Conservation (phyloP, 2,113 vertebrate species). For the Rhegmatorhina hoffmannsi region DNA sequence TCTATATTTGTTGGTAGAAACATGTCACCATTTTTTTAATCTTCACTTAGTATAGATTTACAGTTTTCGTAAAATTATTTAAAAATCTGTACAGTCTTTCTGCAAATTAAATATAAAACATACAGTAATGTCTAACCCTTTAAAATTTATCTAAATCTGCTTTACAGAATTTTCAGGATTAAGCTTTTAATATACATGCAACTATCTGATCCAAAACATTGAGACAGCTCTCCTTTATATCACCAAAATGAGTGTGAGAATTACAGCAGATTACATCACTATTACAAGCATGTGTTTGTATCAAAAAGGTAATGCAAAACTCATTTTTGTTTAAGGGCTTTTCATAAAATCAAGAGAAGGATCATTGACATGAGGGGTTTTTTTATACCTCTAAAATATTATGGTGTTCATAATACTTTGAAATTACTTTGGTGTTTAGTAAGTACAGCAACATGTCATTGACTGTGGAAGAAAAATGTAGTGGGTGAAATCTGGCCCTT, state of each 20-base stretch:
- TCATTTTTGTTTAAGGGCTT: not conserved
- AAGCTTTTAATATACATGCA: not conserved
- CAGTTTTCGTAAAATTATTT: not conserved
- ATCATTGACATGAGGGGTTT: accelerated
- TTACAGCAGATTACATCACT: not conserved
- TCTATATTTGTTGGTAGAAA: not conserved
- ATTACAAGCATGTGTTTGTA: not conserved
- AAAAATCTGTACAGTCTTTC: not conserved
- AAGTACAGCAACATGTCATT: not conserved
- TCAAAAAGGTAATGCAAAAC: not conserved
- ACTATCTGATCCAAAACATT: not conserved
- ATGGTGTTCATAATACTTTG: not conserved
- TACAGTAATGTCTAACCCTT: not conserved
- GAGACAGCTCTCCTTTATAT: not conserved
- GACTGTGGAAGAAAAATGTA: not conserved
- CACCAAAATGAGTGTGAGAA: not conserved
- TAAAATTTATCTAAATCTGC: not conserved
- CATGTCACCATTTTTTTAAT: not conserved
- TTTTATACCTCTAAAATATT: not conserved
- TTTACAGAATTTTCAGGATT: not conserved
- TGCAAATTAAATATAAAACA: not conserved
- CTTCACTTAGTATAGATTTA: not conserved
- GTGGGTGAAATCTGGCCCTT: not conserved
- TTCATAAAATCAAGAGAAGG: not conserved
- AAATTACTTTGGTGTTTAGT: not conserved